These are phyloP conservation scores for Chrosomus eos DNA, from an alignment of 2,797 vertebrate genomes.

Conservation along the genomic window DNA sequence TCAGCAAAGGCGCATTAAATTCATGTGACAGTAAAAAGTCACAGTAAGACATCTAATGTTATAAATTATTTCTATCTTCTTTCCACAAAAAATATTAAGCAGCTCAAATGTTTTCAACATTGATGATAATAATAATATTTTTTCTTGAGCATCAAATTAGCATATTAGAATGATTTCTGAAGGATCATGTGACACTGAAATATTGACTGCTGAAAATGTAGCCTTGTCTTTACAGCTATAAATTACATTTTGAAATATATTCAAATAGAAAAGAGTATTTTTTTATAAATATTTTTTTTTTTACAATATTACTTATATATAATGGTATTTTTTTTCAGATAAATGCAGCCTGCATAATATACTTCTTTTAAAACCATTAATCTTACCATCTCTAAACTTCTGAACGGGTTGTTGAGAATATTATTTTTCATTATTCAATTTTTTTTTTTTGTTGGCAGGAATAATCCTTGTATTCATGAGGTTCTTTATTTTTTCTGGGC, in stretches of 20 bases:
- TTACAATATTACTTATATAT: not conserved
- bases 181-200: not conserved
- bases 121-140: not conserved
- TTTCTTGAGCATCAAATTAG: not conserved
- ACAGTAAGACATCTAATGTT: not conserved
- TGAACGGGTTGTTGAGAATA: not conserved
- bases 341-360: not conserved
- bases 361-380: not conserved
- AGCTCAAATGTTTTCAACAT: not conserved
- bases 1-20: not conserved
- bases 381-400: not conserved
- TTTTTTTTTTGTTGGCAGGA: not conserved
- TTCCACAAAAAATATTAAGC: not conserved
- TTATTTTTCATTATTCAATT: not conserved
- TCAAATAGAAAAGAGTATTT: not conserved
- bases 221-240: not conserved
- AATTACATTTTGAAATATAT: not conserved
- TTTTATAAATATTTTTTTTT: not conserved
- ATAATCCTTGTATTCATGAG: not conserved
- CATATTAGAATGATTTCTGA: not conserved
- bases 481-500: not conserved
- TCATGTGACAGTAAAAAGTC: not conserved
- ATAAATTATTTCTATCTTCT: not conserved
- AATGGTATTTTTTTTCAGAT: not conserved
- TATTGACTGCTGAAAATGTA: not conserved